These are phyloP conservation scores for Crematogaster levior DNA, from an alignment of 2,888 invertebrate species.

Conservation along the genomic window DNA sequence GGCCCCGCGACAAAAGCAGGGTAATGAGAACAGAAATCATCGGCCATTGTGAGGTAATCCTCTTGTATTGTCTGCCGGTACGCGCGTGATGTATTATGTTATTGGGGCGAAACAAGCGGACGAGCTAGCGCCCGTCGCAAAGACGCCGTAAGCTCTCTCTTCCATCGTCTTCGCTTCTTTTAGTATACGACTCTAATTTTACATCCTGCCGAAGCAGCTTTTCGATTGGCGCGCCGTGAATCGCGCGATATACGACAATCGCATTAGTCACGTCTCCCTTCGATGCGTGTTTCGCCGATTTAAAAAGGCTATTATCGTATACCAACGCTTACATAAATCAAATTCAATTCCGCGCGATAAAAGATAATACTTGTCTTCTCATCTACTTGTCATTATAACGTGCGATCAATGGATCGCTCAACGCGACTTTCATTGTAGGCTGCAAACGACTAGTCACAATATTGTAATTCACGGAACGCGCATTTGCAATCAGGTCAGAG, in stretches of 20 bases:
- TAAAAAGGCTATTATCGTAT: neutral
- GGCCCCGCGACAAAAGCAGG: conserved; percentile 83
- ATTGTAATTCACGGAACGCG: conserved; percentile 41
- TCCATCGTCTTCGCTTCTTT: conserved; percentile 63
- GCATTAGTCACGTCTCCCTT: conserved; percentile 18
- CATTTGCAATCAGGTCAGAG: conserved; percentile 49
- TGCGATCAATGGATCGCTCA: conserved; percentile 34
- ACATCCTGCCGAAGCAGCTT: neutral
- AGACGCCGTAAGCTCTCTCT: conserved; percentile 72
- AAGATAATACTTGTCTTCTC: conserved; percentile 33
- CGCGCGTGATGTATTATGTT: conserved; percentile 85
- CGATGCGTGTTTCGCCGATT: conserved; percentile 13
- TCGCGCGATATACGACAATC: conserved; percentile 12
- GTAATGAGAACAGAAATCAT: conserved; percentile 86
- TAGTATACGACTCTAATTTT: conserved; percentile 28
- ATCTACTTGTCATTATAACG: conserved; percentile 31
- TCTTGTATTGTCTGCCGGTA: conserved; percentile 83
- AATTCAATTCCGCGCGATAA: conserved; percentile 34
- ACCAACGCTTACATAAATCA: conserved; percentile 34
- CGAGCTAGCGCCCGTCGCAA: conserved; percentile 65
- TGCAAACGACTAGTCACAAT: conserved; percentile 38
- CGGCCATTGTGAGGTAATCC: conserved; percentile 85
- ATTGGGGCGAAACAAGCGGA: conserved; percentile 79
- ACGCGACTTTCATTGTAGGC: conserved; percentile 12
- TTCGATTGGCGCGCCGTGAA: conserved; percentile 4